phyloP scores from a whole-genome alignment of 2,888 invertebrate species.

The Nudaria mundana region DNA sequence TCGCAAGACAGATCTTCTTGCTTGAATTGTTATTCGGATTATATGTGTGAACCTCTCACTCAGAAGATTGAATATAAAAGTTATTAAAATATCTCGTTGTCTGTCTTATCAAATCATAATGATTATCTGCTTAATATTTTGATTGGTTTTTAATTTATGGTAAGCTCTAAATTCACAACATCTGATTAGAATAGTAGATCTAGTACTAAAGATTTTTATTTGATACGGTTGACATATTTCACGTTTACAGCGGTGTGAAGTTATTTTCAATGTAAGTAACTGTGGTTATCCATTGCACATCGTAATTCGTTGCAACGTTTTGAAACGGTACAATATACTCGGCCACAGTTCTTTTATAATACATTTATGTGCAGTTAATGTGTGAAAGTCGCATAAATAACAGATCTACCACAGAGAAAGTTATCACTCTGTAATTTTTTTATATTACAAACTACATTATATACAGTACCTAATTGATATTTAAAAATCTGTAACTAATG shows the following conservation, averaged over 20 bases:
- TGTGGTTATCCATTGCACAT: conserved; percentile 47
- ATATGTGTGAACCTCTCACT: conserved; percentile 63
- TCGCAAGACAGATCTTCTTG: conserved; percentile 67
- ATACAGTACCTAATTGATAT: conserved; percentile 44
- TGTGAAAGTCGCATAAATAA: neutral
- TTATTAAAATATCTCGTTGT: conserved; percentile 54
- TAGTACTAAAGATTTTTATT: no score
- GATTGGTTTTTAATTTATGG: no score
- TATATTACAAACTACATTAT: no score
- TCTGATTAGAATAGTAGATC: no score
- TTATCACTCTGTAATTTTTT: no score
- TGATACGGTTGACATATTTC: conserved; percentile 13
- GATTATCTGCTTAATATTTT: neutral
- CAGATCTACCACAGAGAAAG: conserved; percentile 4
- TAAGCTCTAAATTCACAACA: no score
- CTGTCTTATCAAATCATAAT: neutral
- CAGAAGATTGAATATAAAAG: conserved; percentile 52
- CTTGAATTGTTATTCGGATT: conserved; percentile 66
- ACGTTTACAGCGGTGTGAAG: conserved; percentile 37
- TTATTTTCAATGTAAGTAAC: conserved; percentile 47
- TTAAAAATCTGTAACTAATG: conserved; percentile 31
- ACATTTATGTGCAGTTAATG: conserved; percentile 12
- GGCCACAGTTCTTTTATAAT: conserved; percentile 25
- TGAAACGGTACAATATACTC: conserved; percentile 40
- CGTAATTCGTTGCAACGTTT: conserved; percentile 46